phyloP scores from a whole-genome alignment of 2,113 vertebrate genomes.

The Gallinago paraguaiae region DNA sequence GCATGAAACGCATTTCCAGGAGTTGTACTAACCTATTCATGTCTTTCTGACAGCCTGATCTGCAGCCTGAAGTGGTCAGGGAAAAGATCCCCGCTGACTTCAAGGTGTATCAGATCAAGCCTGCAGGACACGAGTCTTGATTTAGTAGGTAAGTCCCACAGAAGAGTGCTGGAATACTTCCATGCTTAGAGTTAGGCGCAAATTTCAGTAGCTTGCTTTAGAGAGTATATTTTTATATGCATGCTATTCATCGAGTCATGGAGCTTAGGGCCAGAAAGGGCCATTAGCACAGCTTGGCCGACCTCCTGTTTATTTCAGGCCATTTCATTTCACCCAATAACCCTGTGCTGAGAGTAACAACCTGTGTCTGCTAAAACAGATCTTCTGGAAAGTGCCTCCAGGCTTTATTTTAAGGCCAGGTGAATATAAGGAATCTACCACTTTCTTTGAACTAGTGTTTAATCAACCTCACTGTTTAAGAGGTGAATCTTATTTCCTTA shows the following conservation, averaged over 20 bases:
- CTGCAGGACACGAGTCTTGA: conserved; percentile 2
- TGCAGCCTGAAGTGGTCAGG: conserved; percentile 40
- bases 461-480: conserved; percentile 1
- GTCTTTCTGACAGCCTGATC: conserved; percentile 17
- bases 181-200: neutral
- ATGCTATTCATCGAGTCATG: neutral
- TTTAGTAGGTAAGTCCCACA: conserved; percentile 8
- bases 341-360: neutral
- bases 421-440: neutral
- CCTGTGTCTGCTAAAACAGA: neutral
- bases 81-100: conserved; percentile 28
- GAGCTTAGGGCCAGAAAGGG: conserved; percentile 17
- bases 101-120: conserved; percentile 34
- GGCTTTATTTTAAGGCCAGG: conserved; percentile 11
- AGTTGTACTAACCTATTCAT: conserved; percentile 7
- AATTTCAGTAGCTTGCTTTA: conserved; percentile 9
- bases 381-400: conserved; percentile 1
- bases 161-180: conserved; percentile 7
- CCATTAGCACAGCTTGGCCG: neutral
- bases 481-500: neutral
- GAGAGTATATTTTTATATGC: neutral
- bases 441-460: neutral
- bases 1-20: conserved; percentile 19
- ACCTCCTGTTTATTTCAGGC: conserved; percentile 32
- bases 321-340: neutral